Conservation (phyloP, 53 echinoderm and acorn worm species). For the Patiria pectinifera region DNA sequence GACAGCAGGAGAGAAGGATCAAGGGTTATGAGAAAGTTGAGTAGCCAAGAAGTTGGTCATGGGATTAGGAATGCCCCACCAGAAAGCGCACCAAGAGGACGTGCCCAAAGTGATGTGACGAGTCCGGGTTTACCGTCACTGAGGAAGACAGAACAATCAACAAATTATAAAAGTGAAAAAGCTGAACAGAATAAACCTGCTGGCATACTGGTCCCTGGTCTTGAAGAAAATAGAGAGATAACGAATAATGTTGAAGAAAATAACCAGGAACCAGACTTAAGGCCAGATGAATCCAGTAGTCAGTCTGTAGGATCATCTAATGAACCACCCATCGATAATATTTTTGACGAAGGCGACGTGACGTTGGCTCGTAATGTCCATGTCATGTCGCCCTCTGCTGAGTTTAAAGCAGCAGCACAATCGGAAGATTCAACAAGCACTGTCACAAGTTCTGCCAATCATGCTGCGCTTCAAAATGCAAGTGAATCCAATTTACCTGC, state of each 20-base stretch:
- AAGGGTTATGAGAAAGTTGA: neutral
- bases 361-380: neutral
- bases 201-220: neutral
- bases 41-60: neutral
- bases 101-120: neutral
- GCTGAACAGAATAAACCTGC: neutral
- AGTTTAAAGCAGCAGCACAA: constrained; percentile 44
- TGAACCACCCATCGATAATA: neutral
- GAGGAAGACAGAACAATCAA: neutral
- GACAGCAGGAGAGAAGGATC: neutral
- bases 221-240: neutral
- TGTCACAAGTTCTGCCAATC: neutral
- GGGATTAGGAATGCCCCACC: neutral
- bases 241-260: neutral
- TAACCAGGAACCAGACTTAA: neutral
- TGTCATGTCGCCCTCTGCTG: constrained; percentile 34
- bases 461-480: neutral
- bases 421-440: neutral
- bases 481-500: neutral
- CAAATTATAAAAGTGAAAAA: constrained; percentile 3
- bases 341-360: neutral
- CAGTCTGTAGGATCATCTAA: neutral
- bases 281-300: neutral
- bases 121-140: neutral
- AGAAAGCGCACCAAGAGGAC: neutral